phyloP scores from a whole-genome alignment of 1,140 invertebrate genomes.

The Arion vulgaris region DNA sequence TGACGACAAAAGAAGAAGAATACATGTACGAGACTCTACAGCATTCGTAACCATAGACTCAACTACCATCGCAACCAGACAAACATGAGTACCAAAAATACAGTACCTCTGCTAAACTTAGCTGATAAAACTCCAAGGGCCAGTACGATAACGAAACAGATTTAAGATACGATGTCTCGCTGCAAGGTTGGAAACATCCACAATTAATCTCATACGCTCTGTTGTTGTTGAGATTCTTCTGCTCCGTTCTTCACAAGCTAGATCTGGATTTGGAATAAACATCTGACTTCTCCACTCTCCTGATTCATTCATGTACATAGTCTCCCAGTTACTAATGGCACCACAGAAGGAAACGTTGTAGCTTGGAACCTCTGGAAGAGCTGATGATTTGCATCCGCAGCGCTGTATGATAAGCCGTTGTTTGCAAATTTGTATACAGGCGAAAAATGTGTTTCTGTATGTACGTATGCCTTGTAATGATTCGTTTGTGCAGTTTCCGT shows the following conservation, averaged over 20 bases:
- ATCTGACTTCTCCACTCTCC: conserved; percentile 3
- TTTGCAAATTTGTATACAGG: conserved; percentile 65
- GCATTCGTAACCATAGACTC: too few relatives aligned
- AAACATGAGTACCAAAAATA: too few relatives aligned
- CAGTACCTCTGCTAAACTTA: conserved; percentile 51
- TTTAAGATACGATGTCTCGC: conserved; percentile 66
- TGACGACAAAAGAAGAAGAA: too few relatives aligned
- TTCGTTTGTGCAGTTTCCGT: conserved; percentile 65
- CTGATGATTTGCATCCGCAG: conserved; percentile 62
- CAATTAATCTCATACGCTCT: conserved; percentile 60
- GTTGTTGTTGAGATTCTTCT: conserved; percentile 59
- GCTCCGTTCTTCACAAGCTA: conserved; percentile 60
- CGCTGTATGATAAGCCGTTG: conserved; percentile 59
- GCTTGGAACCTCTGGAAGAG: conserved; percentile 47
- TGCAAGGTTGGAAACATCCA: conserved; percentile 65
- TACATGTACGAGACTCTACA: too few relatives aligned
- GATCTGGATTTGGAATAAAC: conserved; percentile 33
- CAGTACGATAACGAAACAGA: conserved; percentile 67
- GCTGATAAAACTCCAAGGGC: conserved; percentile 67
- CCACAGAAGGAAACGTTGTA: conserved; percentile 62
- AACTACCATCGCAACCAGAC: too few relatives aligned
- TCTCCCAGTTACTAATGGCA: conserved; percentile 60
- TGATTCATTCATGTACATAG: conserved; percentile 37
- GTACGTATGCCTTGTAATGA: conserved; percentile 44
- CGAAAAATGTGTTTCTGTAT: conserved; percentile 64